A percentile compares a stretch with the other conserved stretches of the same genome.
Conservation (phyloP, 2,797 vertebrate species). For the Euphonia xanthogaster region DNA sequence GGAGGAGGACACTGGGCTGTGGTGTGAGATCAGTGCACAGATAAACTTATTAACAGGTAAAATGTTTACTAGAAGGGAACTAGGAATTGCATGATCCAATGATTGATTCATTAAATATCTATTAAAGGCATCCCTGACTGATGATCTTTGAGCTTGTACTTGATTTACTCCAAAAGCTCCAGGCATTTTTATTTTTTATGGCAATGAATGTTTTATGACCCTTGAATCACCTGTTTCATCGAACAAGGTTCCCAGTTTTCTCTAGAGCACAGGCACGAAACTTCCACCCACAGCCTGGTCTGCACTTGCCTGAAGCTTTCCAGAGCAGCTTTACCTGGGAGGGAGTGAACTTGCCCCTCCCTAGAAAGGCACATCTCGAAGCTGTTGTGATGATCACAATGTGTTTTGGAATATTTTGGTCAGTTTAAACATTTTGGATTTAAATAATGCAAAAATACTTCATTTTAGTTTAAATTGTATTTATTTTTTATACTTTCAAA, state of each 20-base stretch:
- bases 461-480: background rate
- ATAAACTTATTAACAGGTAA: background rate
- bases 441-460: background rate
- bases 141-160: background rate
- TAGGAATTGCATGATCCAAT: background rate
- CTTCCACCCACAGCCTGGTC: accelerated
- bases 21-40: background rate
- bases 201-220: background rate
- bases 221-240: background rate
- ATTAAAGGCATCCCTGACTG: background rate
- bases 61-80: background rate
- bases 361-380: background rate
- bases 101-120: background rate
- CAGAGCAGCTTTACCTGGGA: background rate
- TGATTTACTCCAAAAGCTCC: background rate
- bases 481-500: background rate
- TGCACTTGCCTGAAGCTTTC: background rate
- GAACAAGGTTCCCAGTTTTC: background rate
- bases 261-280: background rate
- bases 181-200: background rate
- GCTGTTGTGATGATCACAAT: background rate
- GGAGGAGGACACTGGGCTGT: background rate
- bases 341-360: background rate
- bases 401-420: background rate
- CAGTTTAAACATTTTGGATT: background rate